A percentile compares a stretch with the other conserved stretches of the same genome.
phyloP scores from a whole-genome alignment of 2,797 vertebrate species.

The Psittacula derbiana region DNA sequence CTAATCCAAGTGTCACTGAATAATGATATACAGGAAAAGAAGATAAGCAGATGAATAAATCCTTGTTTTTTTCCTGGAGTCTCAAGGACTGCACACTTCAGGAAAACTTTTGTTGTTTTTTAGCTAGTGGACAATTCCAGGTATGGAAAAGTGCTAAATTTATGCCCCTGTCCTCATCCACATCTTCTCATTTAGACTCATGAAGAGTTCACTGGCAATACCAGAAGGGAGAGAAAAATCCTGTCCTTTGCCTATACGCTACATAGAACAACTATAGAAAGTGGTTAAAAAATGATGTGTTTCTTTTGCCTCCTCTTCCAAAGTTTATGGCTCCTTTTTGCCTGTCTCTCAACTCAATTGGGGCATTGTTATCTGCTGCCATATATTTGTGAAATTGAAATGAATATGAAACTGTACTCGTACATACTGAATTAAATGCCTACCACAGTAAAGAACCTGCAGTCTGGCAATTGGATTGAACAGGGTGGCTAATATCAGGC shows the following conservation, averaged over 20 bases:
- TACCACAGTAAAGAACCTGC: not conserved
- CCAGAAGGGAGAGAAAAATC: not conserved
- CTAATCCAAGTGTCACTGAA: slow-evolving; percentile 13
- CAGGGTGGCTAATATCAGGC: not conserved
- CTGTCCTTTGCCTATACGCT: not conserved
- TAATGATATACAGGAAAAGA: not conserved
- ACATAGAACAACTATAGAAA: not conserved
- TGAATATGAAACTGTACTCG: not conserved
- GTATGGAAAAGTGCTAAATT: not conserved
- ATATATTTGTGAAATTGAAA: not conserved
- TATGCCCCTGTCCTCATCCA: not conserved
- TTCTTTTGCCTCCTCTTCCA: not conserved
- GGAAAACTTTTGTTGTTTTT: not conserved
- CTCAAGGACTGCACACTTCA: not conserved
- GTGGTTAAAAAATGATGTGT: not conserved
- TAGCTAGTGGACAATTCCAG: not conserved
- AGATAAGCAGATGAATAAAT: slow-evolving; percentile 23
- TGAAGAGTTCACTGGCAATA: not conserved
- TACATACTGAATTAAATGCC: not conserved
- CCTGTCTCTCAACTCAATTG: not conserved
- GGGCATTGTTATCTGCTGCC: not conserved
- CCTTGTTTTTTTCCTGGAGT: not conserved
- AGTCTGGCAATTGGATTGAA: not conserved
- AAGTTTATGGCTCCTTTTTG: not conserved
- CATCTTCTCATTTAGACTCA: not conserved